Evolutionary conservation across 2,888 invertebrate species (phyloP).

Genomic region (Balanococcus diminutus): DNA sequence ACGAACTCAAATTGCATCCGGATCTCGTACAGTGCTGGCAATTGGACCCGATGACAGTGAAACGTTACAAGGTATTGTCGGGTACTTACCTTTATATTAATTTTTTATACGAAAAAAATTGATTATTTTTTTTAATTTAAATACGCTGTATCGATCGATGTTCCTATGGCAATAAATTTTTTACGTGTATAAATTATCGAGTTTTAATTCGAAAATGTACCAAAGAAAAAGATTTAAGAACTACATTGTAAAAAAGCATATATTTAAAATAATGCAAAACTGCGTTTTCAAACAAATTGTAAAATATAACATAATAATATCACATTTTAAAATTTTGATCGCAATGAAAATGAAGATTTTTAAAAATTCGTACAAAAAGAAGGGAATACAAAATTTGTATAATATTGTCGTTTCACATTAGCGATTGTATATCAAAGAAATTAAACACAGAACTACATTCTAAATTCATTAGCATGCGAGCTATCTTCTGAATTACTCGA

Average conservation of each 20-base stretch:
- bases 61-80: not conserved
- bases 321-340: conserved; percentile 48
- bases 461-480: not conserved
- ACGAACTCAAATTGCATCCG: conserved; percentile 87
- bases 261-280: conserved; percentile 46
- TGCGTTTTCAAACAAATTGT: conserved; percentile 43
- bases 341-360: conserved; percentile 13
- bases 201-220: not conserved
- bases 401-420: conserved; percentile 36
- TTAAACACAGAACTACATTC: not conserved
- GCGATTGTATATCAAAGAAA: conserved; percentile 3
- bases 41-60: conserved; percentile 75
- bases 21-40: conserved; percentile 87
- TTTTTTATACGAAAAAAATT: not conserved
- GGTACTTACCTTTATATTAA: not conserved
- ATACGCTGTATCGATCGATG: not conserved
- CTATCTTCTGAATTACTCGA: not conserved
- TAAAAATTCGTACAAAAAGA: not conserved
- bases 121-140: not conserved
- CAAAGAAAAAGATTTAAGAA: not conserved
- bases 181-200: not conserved
- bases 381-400: conserved; percentile 3
- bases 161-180: not conserved
- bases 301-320: conserved; percentile 45
- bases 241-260: conserved; percentile 35